Evolutionary conservation across 2,113 vertebrate genomes (phyloP).

Genomic region (Furnarius figulus): DNA sequence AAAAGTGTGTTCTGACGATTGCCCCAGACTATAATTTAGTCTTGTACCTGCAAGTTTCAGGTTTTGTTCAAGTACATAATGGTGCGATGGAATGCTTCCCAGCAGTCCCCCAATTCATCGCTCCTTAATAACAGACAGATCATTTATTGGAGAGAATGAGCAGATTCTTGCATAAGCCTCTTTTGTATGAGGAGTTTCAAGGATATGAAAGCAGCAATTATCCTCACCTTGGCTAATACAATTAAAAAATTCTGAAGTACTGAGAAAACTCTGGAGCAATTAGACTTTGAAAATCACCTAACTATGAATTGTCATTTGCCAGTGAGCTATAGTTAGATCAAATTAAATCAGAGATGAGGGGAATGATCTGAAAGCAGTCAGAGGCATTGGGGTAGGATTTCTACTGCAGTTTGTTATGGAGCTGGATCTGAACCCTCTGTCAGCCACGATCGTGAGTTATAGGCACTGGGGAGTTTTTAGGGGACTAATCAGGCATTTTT

Average conservation of each 20-base stretch:
- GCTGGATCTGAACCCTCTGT: background rate
- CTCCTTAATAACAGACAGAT: conserved; percentile 66
- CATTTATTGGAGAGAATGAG: conserved; percentile 54
- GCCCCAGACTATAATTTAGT: conserved; percentile 59
- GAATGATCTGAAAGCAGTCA: background rate
- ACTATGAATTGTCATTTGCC: conserved; percentile 32
- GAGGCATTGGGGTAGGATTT: background rate
- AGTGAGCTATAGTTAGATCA: conserved; percentile 23
- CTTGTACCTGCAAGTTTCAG: conserved; percentile 48
- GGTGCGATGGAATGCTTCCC: conserved; percentile 53
- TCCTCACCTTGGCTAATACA: conserved; percentile 63
- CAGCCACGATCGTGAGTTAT: background rate
- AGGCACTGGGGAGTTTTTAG: background rate
- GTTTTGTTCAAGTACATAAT: conserved; percentile 62
- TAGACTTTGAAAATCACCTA: conserved; percentile 54
- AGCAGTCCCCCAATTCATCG: conserved; percentile 7
- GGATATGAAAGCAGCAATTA: conserved; percentile 65
- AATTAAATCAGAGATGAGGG: background rate
- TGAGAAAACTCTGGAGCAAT: conserved; percentile 34
- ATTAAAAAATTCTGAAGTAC: conserved; percentile 60
- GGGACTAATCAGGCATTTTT: background rate
- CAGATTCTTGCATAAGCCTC: conserved; percentile 61
- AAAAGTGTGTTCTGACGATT: background rate
- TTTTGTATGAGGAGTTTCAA: conserved; percentile 57
- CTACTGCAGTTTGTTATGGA: background rate